A percentile compares a stretch with the other conserved stretches of the same genome.
Conservation (phyloP, 1,140 invertebrate genomes). For the Achatina immaculata region DNA sequence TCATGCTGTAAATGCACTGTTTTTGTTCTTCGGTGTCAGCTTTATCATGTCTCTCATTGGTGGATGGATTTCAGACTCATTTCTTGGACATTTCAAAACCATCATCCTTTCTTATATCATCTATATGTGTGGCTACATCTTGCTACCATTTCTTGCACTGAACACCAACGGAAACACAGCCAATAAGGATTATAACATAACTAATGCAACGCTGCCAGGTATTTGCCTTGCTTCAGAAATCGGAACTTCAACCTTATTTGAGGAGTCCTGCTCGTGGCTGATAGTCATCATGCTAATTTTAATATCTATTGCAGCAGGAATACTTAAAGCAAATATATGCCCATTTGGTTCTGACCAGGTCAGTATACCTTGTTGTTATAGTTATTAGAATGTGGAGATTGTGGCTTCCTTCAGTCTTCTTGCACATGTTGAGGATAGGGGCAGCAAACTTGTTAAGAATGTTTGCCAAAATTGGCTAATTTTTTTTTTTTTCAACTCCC, state of each 20-base stretch:
- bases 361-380: too few species aligned
- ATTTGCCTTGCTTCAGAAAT: not conserved
- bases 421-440: too few species aligned
- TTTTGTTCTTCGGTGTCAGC: conserved; percentile 71
- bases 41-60: conserved; percentile 72
- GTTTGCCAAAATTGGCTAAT: too few species aligned
- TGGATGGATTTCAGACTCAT: conserved; percentile 73
- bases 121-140: conserved; percentile 71
- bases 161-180: conserved; percentile 12
- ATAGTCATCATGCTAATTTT: conserved; percentile 62
- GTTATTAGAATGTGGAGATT: too few species aligned
- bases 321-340: conserved; percentile 73
- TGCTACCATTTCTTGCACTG: conserved; percentile 63
- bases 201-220: not conserved
- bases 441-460: too few species aligned
- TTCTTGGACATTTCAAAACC: conserved; percentile 71
- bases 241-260: not conserved
- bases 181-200: too few species aligned
- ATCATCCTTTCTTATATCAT: too few species aligned
- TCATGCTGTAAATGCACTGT: conserved; percentile 70
- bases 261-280: conserved; percentile 56
- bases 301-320: conserved; percentile 72
- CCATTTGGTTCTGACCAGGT: conserved; percentile 75
- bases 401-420: too few species aligned
- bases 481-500: too few species aligned